Evolutionary conservation across 2,888 invertebrate genomes (phyloP), one percentile per base, ranked within the genome.

Genomic region (Cataglyphis altisquamis): DNA sequence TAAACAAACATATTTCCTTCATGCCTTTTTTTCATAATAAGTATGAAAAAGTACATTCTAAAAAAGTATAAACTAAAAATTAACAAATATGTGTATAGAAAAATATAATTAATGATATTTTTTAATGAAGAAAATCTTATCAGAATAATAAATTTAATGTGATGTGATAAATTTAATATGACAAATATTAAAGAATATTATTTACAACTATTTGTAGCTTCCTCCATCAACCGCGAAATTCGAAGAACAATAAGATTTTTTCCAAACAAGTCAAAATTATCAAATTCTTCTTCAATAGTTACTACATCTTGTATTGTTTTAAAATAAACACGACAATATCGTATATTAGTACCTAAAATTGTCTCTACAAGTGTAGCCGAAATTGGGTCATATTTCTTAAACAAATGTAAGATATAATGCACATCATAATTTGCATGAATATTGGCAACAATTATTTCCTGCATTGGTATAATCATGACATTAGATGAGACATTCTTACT

Each of bases 391-490:
- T 89, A 89, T 18, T 90, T 88, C 29, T 92, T 87, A 3, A 94
- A 77, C 9, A 94, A 86, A 85, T 94, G 91, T 6, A 94, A 82
- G 39, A 94, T 91, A 12, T 91, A 93, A 21, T 91, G 82, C 25
- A 87, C 18, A 0, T 90, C 88, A 74, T 82, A 91, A 4, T 84
- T 77, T 0, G 73, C 45, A 66, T 89, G 91, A 64, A 94, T 86
- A 78, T 94, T 94, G 5, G 92, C 93, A 2, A 94, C 89, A n/a
- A 94, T 89, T 18, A 94, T 70, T 84, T 93, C 92, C 68, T 89
- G 84, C 0, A 92, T 91, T 18, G 57, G 64, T 0, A 66, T 60
- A 4, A 5, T 12, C 12, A 4, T 8, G 8, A 12, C 1, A n/a
- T 29, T 18, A n/a, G 63, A 6, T 0, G 9, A 74, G 3, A 25